Evolutionary conservation across 1,140 invertebrate species (phyloP).

Genomic region (Protaetia brevitarsis): DNA sequence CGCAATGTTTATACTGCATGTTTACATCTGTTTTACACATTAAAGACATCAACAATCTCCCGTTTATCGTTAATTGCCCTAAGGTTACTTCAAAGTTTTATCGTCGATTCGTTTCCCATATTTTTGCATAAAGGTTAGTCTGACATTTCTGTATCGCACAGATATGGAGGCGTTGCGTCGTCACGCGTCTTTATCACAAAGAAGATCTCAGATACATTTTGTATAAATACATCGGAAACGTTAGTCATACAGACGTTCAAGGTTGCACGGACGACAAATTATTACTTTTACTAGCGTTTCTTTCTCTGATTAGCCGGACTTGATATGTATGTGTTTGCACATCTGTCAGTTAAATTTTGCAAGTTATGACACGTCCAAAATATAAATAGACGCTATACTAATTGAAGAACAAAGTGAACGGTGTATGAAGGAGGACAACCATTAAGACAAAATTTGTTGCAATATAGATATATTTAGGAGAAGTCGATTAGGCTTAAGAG

Average conservation of each 20-base stretch:
- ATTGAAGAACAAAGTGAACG: background rate
- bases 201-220: background rate
- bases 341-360: background rate
- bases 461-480: background rate
- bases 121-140: background rate
- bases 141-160: slow-evolving; percentile 1
- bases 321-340: background rate
- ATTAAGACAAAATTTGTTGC: background rate
- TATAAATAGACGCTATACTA: background rate
- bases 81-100: background rate
- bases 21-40: too few relatives aligned
- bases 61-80: background rate
- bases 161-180: background rate
- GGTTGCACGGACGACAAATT: background rate
- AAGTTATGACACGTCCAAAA: background rate
- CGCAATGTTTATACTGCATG: too few relatives aligned
- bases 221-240: background rate
- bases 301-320: background rate
- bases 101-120: background rate
- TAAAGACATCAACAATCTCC: background rate
- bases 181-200: background rate
- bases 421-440: background rate
- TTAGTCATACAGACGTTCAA: background rate
- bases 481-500: background rate
- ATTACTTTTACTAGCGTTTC: background rate